Conservation (phyloP, 2,113 vertebrate species). For the Pipa parva region DNA sequence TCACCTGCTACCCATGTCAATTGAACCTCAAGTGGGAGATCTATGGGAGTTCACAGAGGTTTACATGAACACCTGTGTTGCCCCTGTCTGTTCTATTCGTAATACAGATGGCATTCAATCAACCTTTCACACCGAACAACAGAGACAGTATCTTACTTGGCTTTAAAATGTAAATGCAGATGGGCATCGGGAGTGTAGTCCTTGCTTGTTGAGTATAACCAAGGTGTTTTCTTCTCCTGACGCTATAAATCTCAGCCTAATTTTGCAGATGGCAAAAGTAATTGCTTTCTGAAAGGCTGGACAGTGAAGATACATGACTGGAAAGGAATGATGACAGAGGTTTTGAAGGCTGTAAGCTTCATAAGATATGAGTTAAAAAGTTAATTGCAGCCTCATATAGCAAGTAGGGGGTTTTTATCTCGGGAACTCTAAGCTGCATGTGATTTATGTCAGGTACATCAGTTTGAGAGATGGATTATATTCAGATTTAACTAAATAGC, state of each 20-base stretch:
- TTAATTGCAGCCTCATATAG: slow-evolving; percentile 44
- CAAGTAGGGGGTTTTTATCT: slow-evolving; percentile 27
- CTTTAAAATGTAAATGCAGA: not conserved
- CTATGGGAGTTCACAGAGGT: slow-evolving; percentile 28
- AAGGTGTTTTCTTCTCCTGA: slow-evolving; percentile 16
- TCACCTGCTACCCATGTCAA: slow-evolving; percentile 54
- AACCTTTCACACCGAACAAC: slow-evolving; percentile 18
- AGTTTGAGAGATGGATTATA: slow-evolving; percentile 42
- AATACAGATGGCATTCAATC: slow-evolving; percentile 9
- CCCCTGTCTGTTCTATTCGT: not conserved
- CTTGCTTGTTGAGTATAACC: slow-evolving; percentile 10
- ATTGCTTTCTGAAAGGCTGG: slow-evolving; percentile 43
- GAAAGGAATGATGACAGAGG: slow-evolving; percentile 43
- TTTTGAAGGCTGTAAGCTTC: slow-evolving; percentile 12
- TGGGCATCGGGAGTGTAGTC: not conserved
- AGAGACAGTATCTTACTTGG: not conserved
- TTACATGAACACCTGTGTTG: slow-evolving; percentile 30
- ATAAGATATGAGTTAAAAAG: slow-evolving; percentile 11
- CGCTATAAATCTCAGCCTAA: slow-evolving; percentile 32
- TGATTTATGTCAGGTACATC: slow-evolving; percentile 40
- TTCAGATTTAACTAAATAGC: slow-evolving; percentile 34
- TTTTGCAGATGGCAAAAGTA: slow-evolving; percentile 34
- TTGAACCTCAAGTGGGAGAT: not conserved
- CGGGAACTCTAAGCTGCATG: slow-evolving; percentile 14
- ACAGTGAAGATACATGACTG: slow-evolving; percentile 43